These are phyloP conservation scores for Atrichornis clamosus DNA, from an alignment of 2,113 vertebrate genomes.

Conservation along the genomic window DNA sequence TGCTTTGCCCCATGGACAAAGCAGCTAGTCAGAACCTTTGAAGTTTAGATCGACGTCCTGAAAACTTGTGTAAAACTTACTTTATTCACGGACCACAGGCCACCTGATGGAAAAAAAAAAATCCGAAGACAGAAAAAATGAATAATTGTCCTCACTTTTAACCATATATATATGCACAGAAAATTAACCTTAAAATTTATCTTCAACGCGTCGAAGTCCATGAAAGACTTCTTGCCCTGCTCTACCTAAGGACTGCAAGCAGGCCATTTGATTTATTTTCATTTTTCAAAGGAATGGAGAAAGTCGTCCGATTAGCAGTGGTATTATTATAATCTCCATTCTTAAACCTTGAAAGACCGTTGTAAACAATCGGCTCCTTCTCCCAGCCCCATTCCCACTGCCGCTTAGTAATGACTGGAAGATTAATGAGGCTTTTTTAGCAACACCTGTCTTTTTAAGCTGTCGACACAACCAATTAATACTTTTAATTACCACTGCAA, in stretches of 20 bases:
- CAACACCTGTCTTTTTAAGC: slow-evolving; percentile 56
- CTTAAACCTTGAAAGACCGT: slow-evolving; percentile 20
- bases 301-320: not conserved
- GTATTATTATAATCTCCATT: not conserved
- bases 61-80: not conserved
- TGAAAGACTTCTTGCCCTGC: not conserved
- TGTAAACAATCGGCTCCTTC: slow-evolving; percentile 30
- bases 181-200: not conserved
- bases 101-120: not conserved
- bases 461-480: slow-evolving; percentile 59
- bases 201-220: not conserved
- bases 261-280: slow-evolving; percentile 4
- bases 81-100: not conserved
- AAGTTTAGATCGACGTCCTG: not conserved
- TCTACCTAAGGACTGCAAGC: not conserved
- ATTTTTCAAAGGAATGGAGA: slow-evolving; percentile 8
- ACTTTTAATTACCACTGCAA: slow-evolving; percentile 52
- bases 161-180: not conserved
- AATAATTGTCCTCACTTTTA: not conserved
- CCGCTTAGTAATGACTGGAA: slow-evolving; percentile 4
- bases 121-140: not conserved
- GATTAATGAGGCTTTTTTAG: slow-evolving; percentile 62
- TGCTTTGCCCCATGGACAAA: not conserved
- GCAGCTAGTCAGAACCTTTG: not conserved
- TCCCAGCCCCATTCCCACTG: not conserved